These are phyloP conservation scores for Paedocypris sp. DNA, from an alignment of 2,113 vertebrate genomes.

Conservation along the genomic window DNA sequence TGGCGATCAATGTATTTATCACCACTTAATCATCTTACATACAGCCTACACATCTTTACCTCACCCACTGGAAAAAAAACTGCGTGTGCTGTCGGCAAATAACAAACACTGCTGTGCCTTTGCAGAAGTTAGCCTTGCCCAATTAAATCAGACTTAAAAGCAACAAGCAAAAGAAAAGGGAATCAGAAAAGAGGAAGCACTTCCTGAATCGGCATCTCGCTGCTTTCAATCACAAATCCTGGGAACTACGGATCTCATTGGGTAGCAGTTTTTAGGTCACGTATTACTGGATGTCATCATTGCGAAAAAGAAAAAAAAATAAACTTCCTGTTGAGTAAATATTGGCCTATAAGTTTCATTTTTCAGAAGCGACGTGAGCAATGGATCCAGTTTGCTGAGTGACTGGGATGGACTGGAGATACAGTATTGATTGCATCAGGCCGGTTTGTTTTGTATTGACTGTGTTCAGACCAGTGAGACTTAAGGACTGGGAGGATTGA, in stretches of 20 bases:
- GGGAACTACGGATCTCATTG: background rate
- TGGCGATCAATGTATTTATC: constrained; percentile 1
- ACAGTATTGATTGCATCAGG: background rate
- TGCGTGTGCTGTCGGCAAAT: background rate
- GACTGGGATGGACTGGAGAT: background rate
- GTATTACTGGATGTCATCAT: background rate
- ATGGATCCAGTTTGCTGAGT: background rate
- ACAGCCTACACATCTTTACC: background rate
- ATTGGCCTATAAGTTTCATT: background rate
- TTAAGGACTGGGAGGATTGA: constrained; percentile 58
- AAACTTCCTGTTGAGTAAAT: background rate
- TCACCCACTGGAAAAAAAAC: background rate
- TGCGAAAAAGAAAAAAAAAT: background rate
- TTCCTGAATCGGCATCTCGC: background rate
- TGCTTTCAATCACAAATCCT: background rate
- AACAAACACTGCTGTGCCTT: background rate
- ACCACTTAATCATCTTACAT: constrained; percentile 3
- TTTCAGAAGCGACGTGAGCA: background rate
- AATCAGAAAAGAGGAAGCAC: background rate
- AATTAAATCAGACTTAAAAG: background rate
- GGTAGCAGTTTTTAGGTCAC: background rate
- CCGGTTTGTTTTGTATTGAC: background rate
- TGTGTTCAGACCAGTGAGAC: constrained; percentile 15
- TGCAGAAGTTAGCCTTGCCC: background rate
- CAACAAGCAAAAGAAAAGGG: background rate